Conservation (phyloP, 2,113 vertebrate species). For the Stercorarius parasiticus region DNA sequence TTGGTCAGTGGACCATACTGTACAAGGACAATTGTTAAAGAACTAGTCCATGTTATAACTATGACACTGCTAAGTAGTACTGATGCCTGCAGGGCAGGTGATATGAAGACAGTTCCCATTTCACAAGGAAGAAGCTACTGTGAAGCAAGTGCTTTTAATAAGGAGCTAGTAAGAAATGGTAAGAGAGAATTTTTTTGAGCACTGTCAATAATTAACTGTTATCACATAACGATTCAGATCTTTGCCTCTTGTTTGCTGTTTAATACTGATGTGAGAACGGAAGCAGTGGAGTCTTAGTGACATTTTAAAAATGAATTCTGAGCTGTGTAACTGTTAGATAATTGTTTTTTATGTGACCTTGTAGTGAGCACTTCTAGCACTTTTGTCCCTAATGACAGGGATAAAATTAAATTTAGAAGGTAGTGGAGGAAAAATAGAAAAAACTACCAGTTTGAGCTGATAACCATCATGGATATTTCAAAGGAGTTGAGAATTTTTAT, state of each 20-base stretch:
- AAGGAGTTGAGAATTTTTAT: background rate
- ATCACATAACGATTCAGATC: rapidly evolving
- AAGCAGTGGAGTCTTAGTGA: background rate
- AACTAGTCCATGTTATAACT: slow-evolving; percentile 89
- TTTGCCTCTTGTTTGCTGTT: background rate
- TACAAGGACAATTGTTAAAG: slow-evolving; percentile 83
- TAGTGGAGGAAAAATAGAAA: background rate
- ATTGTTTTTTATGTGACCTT: background rate
- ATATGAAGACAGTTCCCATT: slow-evolving; percentile 69
- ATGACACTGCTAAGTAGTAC: slow-evolving; percentile 82
- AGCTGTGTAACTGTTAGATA: background rate
- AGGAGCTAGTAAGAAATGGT: slow-evolving; percentile 84
- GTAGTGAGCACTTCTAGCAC: background rate
- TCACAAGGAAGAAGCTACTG: slow-evolving; percentile 83
- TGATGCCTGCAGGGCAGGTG: slow-evolving; percentile 73
- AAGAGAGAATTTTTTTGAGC: background rate
- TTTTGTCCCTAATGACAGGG: background rate
- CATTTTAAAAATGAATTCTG: background rate
- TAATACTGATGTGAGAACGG: background rate
- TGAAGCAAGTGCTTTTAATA: slow-evolving; percentile 86
- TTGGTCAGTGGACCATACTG: slow-evolving; percentile 80
- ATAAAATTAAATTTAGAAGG: background rate
- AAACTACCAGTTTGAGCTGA: background rate
- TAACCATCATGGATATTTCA: background rate
- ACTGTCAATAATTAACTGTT: background rate